These are phyloP conservation scores for Malurus alboscapulatus DNA, from an alignment of 2,113 vertebrate genomes.

Conservation along the genomic window DNA sequence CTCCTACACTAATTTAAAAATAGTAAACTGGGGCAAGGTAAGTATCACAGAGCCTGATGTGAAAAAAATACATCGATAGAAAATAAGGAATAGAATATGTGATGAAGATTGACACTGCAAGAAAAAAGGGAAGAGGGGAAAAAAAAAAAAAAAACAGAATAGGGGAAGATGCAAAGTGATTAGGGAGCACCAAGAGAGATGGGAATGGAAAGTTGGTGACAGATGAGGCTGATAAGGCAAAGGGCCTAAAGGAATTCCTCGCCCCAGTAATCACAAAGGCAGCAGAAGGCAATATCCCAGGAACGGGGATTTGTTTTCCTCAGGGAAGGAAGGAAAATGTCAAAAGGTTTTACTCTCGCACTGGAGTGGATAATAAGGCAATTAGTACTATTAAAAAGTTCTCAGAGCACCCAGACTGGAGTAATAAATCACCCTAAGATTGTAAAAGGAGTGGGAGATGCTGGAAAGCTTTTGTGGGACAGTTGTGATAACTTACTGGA, in stretches of 20 bases:
- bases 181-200: not conserved
- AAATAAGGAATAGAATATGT: constrained; percentile 40
- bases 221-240: constrained; percentile 47
- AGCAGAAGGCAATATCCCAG: constrained; percentile 58
- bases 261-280: constrained; percentile 57
- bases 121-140: not conserved
- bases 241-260: constrained; percentile 49
- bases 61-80: not conserved
- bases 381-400: constrained; percentile 52
- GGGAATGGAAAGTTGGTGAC: constrained; percentile 46
- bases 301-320: constrained; percentile 52
- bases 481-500: not conserved
- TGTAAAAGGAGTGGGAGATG: not conserved
- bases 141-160: not conserved
- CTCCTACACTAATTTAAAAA: constrained; percentile 38
- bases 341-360: constrained; percentile 53
- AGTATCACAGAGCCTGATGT: not conserved
- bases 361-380: constrained; percentile 54
- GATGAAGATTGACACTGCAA: not conserved
- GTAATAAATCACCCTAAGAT: constrained; percentile 19
- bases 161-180: not conserved
- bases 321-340: constrained; percentile 54
- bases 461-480: not conserved
- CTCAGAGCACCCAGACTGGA: not conserved
- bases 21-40: constrained; percentile 38